Conservation (phyloP, 2,113 vertebrate genomes). For the Aythya baeri region DNA sequence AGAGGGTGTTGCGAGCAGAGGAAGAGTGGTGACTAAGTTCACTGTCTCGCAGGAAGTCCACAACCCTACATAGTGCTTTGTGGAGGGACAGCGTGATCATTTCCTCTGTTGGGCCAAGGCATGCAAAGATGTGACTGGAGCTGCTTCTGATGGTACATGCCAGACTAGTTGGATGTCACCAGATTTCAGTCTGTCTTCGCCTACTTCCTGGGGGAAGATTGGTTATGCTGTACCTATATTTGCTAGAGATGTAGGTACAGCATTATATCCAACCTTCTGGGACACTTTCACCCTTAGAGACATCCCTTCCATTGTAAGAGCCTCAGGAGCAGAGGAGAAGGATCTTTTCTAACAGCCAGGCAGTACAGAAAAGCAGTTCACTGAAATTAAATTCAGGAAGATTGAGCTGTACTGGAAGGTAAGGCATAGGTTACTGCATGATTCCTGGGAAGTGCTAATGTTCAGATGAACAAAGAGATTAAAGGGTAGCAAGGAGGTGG, state of each 20-base stretch:
- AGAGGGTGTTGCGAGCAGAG: neutral
- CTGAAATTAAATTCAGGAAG: neutral
- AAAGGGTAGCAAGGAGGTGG: neutral
- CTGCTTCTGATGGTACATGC: neutral
- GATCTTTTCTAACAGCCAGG: neutral
- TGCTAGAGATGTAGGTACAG: neutral
- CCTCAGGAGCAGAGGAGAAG: neutral
- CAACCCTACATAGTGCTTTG: accelerated
- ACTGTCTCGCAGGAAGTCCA: neutral
- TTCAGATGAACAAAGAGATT: neutral
- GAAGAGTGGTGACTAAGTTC: neutral
- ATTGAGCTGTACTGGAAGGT: neutral
- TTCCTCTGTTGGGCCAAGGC: neutral
- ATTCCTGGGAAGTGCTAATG: neutral
- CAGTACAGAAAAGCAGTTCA: neutral
- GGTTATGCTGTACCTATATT: accelerated
- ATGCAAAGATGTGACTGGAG: neutral
- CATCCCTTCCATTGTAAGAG: neutral
- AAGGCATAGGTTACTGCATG: neutral
- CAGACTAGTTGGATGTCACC: neutral
- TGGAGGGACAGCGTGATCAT: neutral
- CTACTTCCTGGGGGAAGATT: neutral
- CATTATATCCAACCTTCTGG: accelerated
- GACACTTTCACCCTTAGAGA: neutral
- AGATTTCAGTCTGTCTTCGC: neutral